A percentile compares a stretch with the other conserved stretches of the same genome.
Conservation (phyloP, 2,113 vertebrate species). For the Charina bottae region DNA sequence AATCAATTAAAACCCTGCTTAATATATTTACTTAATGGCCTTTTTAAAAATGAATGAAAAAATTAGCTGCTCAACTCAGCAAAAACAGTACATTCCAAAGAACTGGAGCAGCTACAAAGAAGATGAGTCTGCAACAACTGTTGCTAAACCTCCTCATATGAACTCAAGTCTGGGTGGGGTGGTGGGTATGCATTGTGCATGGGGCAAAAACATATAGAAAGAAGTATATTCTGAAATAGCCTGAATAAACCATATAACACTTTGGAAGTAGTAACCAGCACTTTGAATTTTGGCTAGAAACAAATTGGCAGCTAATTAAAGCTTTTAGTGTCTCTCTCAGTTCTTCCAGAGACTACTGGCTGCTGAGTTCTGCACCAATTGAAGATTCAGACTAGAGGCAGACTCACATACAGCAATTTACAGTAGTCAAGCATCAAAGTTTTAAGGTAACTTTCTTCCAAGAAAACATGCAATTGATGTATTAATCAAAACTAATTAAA, state of each 20-base stretch:
- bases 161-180: not conserved
- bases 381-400: not conserved
- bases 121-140: not conserved
- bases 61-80: not conserved
- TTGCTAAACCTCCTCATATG: not conserved
- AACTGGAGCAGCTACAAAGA: not conserved
- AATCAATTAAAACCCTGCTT: not conserved
- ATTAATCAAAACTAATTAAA: not conserved
- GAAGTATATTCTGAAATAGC: not conserved
- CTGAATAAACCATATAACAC: not conserved
- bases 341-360: not conserved
- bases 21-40: not conserved
- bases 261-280: not conserved
- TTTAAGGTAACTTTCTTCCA: not conserved
- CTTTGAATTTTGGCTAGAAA: not conserved
- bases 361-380: not conserved
- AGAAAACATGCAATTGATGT: not conserved
- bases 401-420: not conserved
- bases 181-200: not conserved
- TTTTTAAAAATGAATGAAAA: not conserved
- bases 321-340: not conserved
- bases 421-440: not conserved
- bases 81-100: not conserved
- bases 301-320: not conserved
- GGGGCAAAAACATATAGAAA: not conserved